phyloP scores from a whole-genome alignment of 30 jellyfish, hydroid and myxozoan genomes.

The Aurelia aurita complex sp. Pacific region DNA sequence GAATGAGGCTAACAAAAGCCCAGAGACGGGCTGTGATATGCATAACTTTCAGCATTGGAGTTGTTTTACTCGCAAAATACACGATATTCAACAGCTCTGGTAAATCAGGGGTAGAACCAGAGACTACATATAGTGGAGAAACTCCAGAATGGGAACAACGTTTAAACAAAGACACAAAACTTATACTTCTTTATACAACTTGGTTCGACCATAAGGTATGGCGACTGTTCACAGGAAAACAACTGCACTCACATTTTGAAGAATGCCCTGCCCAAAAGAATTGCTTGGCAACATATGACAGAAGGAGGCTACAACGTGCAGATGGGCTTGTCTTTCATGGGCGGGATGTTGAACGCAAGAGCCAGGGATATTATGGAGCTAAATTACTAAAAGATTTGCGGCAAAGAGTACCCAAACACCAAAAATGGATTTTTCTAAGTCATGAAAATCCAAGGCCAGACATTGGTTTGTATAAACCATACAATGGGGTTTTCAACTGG shows the following conservation, averaged over 20 bases:
- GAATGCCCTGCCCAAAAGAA: conserved; percentile 56
- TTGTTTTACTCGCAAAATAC: too few species aligned
- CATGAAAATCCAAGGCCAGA: conserved; percentile 85
- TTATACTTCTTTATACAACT: conserved; percentile 80
- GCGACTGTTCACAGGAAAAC: conserved; percentile 49
- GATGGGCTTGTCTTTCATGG: conserved; percentile 87
- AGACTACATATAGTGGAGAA: not conserved
- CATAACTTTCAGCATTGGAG: too few species aligned
- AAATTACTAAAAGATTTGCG: conserved; percentile 32
- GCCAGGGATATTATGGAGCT: conserved; percentile 40
- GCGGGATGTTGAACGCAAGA: conserved; percentile 50
- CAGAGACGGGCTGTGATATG: too few species aligned
- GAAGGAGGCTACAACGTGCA: conserved; percentile 51
- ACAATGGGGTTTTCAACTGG: conserved; percentile 88
- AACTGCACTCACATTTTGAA: conserved; percentile 38
- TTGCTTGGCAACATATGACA: conserved; percentile 80
- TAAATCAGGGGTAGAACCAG: not conserved
- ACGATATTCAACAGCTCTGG: too few species aligned
- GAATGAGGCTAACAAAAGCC: too few species aligned
- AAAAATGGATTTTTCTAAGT: conserved; percentile 91
- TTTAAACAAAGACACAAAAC: conserved; percentile 31
- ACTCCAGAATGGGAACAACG: conserved; percentile 39
- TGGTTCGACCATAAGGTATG: conserved; percentile 53
- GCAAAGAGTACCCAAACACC: conserved; percentile 45
- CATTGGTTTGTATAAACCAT: conserved; percentile 51